Evolutionary conservation across 1,140 invertebrate genomes (phyloP).

Genomic region (Pogonus chalceus): DNA sequence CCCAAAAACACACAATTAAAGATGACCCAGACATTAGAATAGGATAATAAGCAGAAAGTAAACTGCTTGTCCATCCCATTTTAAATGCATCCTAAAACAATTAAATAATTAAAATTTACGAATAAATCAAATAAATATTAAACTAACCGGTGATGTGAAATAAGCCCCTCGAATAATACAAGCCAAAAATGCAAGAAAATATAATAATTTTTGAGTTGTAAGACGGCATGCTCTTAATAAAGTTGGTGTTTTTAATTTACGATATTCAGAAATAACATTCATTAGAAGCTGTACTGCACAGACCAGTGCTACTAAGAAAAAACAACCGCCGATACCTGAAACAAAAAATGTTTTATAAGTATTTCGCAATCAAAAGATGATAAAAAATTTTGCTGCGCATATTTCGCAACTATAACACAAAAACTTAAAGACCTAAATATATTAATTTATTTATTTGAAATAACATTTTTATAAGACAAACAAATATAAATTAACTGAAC

Average conservation of each 20-base stretch:
- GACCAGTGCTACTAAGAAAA: conserved; percentile 74
- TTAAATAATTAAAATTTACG: conserved; percentile 1
- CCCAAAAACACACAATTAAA: conserved; percentile 90
- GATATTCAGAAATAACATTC: conserved; percentile 72
- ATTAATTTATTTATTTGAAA: too few species aligned
- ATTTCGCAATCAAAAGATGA: too few species aligned
- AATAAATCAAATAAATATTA: conserved; percentile 7
- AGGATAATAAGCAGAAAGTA: conserved; percentile 85
- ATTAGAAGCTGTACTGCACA: conserved; percentile 79
- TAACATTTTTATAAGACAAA: too few species aligned
- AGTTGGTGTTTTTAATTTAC: conserved; percentile 69
- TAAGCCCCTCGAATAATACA: conserved; percentile 77
- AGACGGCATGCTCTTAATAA: conserved; percentile 70
- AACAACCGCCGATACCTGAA: conserved; percentile 67
- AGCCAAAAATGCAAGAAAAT: conserved; percentile 80
- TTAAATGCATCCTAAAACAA: conserved; percentile 60
- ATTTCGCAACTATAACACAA: too few species aligned
- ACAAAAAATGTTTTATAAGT: conserved; percentile 34
- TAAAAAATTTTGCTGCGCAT: too few species aligned
- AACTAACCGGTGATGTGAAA: conserved; percentile 77
- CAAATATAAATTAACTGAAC: too few species aligned
- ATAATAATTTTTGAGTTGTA: conserved; percentile 85
- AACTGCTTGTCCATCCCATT: conserved; percentile 71
- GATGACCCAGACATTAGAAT: conserved; percentile 81
- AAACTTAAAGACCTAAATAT: too few species aligned